Evolutionary conservation across 2,113 vertebrate species (phyloP).

Genomic region (Xerus inauris): DNA sequence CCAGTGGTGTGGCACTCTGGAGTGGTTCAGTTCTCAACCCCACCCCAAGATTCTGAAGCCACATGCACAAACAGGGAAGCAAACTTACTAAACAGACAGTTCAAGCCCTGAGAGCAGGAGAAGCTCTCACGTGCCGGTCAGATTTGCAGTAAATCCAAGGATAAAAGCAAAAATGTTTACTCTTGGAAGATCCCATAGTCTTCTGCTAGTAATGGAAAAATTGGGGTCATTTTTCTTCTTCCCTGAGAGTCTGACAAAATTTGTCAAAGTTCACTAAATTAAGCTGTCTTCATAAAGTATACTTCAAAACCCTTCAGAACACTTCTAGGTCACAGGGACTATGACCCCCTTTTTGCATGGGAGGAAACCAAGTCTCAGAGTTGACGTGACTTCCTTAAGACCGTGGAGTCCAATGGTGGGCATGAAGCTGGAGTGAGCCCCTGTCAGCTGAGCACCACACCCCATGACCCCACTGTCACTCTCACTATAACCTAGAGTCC

Average conservation of each 20-base stretch:
- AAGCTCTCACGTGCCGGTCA: not conserved
- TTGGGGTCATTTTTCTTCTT: not conserved
- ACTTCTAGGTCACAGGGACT: not conserved
- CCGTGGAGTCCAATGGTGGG: accelerated
- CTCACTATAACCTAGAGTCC: not conserved
- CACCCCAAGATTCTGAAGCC: not conserved
- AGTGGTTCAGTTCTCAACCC: not conserved
- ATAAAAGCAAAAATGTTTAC: not conserved
- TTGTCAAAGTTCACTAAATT: not conserved
- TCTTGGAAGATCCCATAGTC: not conserved
- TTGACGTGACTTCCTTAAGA: not conserved
- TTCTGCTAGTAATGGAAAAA: not conserved
- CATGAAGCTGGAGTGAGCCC: not conserved
- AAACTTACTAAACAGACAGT: conserved; percentile 47
- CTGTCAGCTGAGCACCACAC: not conserved
- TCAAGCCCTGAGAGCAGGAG: not conserved
- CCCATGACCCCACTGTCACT: accelerated
- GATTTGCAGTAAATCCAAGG: not conserved
- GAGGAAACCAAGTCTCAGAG: not conserved
- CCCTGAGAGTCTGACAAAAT: not conserved
- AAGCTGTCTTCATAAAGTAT: not conserved
- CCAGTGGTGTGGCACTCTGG: not conserved
- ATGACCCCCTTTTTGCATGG: not conserved
- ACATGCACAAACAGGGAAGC: not conserved
- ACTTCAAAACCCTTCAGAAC: not conserved